A percentile compares a stretch with the other conserved stretches of the same genome.
Evolutionary conservation across 2,888 invertebrate species (phyloP).

Genomic region (Tubiluchus corallicola): DNA sequence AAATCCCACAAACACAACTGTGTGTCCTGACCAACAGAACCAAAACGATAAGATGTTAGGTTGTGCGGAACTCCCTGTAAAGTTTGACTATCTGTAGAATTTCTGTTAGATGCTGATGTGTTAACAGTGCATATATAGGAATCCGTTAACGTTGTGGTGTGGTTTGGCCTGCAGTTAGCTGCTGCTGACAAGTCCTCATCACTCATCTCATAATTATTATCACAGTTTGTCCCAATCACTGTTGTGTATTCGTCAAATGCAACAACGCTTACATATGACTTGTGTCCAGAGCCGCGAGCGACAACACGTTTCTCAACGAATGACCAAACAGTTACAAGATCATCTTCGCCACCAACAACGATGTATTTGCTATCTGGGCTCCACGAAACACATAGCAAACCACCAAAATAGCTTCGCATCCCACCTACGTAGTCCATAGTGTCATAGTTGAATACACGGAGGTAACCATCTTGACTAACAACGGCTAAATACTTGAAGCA

Average conservation of each 20-base stretch:
- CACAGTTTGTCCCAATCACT: conserved; percentile 34
- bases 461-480: conserved; percentile 55
- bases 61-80: conserved; percentile 7
- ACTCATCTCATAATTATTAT: conserved; percentile 24
- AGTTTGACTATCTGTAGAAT: conserved; percentile 15
- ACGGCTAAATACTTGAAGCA: conserved; percentile 70
- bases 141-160: background rate
- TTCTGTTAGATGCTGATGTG: conserved; percentile 12
- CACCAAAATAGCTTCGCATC: conserved; percentile 75
- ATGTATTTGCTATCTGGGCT: conserved; percentile 78
- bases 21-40: conserved; percentile 93
- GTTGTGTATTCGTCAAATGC: conserved; percentile 42
- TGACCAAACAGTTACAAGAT: conserved; percentile 92
- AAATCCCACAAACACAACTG: conserved; percentile 96
- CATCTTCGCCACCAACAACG: conserved; percentile 95
- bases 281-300: conserved; percentile 91
- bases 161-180: too few relatives aligned
- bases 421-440: conserved; percentile 86
- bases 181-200: conserved; percentile 33
- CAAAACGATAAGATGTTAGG: conserved; percentile 53
- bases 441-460: conserved; percentile 89
- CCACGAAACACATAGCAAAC: conserved; percentile 92
- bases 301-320: conserved; percentile 77
- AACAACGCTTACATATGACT: conserved; percentile 94
- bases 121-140: conserved; percentile 2